Conservation (phyloP, 1,140 invertebrate genomes). For the Tetramorium simillimum region DNA sequence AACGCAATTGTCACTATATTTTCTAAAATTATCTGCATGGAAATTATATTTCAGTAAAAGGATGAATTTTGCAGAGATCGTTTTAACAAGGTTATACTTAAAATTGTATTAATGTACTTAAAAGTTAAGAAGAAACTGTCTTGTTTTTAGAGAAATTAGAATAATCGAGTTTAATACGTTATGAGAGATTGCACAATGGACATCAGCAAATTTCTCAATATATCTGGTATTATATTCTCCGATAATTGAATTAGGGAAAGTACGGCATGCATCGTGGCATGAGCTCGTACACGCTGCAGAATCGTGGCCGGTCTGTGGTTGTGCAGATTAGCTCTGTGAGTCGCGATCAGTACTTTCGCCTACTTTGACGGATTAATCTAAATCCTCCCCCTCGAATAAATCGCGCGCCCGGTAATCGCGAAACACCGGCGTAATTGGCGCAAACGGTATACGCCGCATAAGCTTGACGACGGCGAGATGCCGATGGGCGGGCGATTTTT, state of each 20-base stretch:
- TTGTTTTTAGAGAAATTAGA: background rate
- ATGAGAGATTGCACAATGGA: background rate
- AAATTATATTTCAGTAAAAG: background rate
- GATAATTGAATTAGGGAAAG: background rate
- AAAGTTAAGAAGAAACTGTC: background rate
- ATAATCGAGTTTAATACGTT: background rate
- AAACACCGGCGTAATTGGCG: background rate
- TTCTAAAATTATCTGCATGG: background rate
- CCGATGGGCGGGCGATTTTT: slow-evolving; percentile 3
- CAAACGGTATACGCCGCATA: background rate
- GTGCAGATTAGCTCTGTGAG: slow-evolving; percentile 15
- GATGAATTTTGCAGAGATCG: background rate
- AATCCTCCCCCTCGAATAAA: slow-evolving; percentile 27
- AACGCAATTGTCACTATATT: background rate
- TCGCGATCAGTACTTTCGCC: background rate
- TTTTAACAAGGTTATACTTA: background rate
- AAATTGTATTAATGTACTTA: background rate
- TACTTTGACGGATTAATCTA: slow-evolving; percentile 37
- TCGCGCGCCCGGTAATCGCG: slow-evolving; percentile 15
- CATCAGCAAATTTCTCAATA: background rate
- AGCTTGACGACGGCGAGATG: background rate
- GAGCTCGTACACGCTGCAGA: background rate
- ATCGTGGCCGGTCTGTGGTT: background rate
- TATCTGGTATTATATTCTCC: background rate
- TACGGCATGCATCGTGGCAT: background rate